Percentiles rank a stretch among this genome's conserved stretches.
phyloP scores from a whole-genome alignment of 2,888 invertebrate species.

The Notodonta dromedarius region DNA sequence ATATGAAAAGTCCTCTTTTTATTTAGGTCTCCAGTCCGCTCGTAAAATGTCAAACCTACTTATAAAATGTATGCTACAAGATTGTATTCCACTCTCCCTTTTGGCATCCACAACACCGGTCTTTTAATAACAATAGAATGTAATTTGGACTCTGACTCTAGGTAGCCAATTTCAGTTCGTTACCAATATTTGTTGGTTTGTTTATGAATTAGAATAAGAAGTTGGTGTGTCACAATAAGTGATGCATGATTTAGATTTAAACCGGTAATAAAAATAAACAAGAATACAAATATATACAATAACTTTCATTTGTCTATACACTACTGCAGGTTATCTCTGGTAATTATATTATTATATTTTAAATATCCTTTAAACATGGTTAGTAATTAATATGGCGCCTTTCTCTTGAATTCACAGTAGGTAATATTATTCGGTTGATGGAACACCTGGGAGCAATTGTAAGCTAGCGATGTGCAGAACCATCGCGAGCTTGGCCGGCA shows the following conservation, averaged over 20 bases:
- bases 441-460: conserved; percentile 49
- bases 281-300: too few relatives aligned
- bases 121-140: too few relatives aligned
- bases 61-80: conserved; percentile 70
- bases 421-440: conserved; percentile 46
- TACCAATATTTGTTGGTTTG: too few relatives aligned
- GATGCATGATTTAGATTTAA: too few relatives aligned
- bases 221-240: too few relatives aligned
- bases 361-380: neutral
- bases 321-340: too few relatives aligned
- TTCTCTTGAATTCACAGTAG: conserved; percentile 30
- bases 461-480: conserved; percentile 39
- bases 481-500: conserved; percentile 11
- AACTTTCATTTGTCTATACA: too few relatives aligned
- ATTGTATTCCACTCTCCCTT: conserved; percentile 53
- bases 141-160: too few relatives aligned
- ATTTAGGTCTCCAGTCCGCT: conserved; percentile 68
- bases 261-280: too few relatives aligned
- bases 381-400: conserved; percentile 22
- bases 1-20: conserved; percentile 75
- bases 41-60: conserved; percentile 70
- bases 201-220: too few relatives aligned
- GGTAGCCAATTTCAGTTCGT: too few relatives aligned
- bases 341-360: too few relatives aligned
- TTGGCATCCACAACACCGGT: conserved; percentile 3